Evolutionary conservation across 2,888 invertebrate genomes (phyloP).

Genomic region (Chloroclysta siterata): DNA sequence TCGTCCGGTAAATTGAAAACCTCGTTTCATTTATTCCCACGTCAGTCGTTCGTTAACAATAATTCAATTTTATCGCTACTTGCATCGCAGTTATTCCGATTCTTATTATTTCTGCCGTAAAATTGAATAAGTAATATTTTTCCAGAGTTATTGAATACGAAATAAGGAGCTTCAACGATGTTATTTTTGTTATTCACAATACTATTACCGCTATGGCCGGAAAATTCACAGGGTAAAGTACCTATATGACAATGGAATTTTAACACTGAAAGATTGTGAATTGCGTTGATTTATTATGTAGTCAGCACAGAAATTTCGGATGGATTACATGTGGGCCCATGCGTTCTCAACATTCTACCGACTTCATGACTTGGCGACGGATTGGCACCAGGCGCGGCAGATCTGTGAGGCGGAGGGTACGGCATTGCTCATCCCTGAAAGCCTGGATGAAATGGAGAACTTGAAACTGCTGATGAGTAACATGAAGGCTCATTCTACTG

Average conservation of each 20-base stretch:
- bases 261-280: slow-evolving; percentile 27
- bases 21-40: slow-evolving; percentile 35
- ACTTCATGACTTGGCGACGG: slow-evolving; percentile 57
- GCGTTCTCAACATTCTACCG: slow-evolving; percentile 58
- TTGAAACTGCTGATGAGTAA: slow-evolving; percentile 60
- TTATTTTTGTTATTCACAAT: slow-evolving; percentile 39
- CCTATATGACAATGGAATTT: slow-evolving; percentile 36
- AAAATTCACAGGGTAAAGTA: slow-evolving; percentile 38
- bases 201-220: slow-evolving; percentile 35
- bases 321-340: slow-evolving; percentile 63
- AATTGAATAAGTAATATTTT: slow-evolving; percentile 37
- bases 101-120: slow-evolving; percentile 35
- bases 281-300: slow-evolving; percentile 35
- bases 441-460: slow-evolving; percentile 60
- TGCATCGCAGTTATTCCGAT: slow-evolving; percentile 32
- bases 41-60: slow-evolving; percentile 36
- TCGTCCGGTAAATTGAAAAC: slow-evolving; percentile 29
- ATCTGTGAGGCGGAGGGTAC: slow-evolving; percentile 63
- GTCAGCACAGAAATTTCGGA: slow-evolving; percentile 59
- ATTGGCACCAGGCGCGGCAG: slow-evolving; percentile 59
- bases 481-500: slow-evolving; percentile 61
- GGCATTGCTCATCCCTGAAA: slow-evolving; percentile 53
- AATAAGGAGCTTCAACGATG: slow-evolving; percentile 26
- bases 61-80: slow-evolving; percentile 37
- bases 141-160: slow-evolving; percentile 31